Evolutionary conservation across 1,140 invertebrate species (phyloP).

Genomic region (Heliothis subflexa): DNA sequence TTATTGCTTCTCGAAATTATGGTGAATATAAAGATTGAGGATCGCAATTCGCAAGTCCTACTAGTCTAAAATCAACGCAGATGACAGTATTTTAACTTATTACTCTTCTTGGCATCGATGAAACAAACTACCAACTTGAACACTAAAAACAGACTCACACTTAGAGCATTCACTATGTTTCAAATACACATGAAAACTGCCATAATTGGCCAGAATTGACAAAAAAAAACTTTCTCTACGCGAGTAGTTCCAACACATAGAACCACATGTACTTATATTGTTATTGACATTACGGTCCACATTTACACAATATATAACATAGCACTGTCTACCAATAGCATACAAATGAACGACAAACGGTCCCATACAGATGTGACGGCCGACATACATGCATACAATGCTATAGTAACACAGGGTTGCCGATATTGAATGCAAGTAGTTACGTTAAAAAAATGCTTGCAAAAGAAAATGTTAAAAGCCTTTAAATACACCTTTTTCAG

Average conservation of each 20-base stretch:
- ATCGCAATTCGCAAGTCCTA: too few species aligned
- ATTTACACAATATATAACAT: slow-evolving; percentile 67
- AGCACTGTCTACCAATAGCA: slow-evolving; percentile 53
- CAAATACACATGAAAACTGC: background rate
- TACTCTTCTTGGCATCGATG: too few species aligned
- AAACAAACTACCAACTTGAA: background rate
- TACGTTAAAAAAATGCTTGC: background rate
- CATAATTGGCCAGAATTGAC: background rate
- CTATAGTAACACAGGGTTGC: slow-evolving; percentile 24
- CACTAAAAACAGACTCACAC: too few species aligned
- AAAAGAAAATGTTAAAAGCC: too few species aligned
- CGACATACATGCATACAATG: slow-evolving; percentile 57
- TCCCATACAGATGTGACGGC: slow-evolving; percentile 48
- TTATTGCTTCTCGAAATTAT: background rate
- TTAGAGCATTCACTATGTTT: background rate
- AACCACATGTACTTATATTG: slow-evolving; percentile 40
- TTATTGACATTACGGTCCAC: slow-evolving; percentile 63
- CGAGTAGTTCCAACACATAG: slow-evolving; percentile 29
- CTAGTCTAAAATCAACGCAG: too few species aligned
- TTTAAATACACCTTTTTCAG: too few species aligned
- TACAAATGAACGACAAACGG: slow-evolving; percentile 60
- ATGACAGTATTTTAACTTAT: too few species aligned
- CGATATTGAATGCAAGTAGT: background rate
- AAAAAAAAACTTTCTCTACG: slow-evolving; percentile 52
- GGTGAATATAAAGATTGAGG: too few species aligned